Conservation (phyloP, 2,888 invertebrate genomes). For the Aspidapion aeneum region DNA sequence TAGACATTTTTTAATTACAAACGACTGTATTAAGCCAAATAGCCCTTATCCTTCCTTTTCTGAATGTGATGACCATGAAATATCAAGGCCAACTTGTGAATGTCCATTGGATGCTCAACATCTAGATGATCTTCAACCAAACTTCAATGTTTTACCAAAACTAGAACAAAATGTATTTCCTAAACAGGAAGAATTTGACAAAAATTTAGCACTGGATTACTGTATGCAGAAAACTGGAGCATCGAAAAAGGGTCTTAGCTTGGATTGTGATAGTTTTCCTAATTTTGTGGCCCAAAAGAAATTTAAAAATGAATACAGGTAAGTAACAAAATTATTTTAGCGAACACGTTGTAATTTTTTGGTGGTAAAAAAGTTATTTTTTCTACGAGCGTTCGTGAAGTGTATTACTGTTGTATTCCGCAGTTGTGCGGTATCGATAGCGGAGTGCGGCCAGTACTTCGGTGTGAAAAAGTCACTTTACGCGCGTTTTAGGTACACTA, state of each 20-base stretch:
- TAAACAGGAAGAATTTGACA: constrained; percentile 12
- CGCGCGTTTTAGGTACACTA: too few species aligned
- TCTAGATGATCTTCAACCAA: constrained; percentile 20
- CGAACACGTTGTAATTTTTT: too few species aligned
- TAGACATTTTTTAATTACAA: background rate
- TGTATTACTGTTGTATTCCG: too few species aligned
- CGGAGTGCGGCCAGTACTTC: too few species aligned
- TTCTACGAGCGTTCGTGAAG: too few species aligned
- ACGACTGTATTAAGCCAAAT: constrained; percentile 11
- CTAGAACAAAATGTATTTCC: constrained; percentile 6
- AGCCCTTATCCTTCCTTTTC: constrained; percentile 23
- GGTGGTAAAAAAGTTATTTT: too few species aligned
- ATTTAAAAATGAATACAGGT: background rate
- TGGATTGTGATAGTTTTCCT: constrained; percentile 11
- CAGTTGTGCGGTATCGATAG: too few species aligned
- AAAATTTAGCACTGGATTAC: constrained; percentile 11
- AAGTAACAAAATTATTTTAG: background rate
- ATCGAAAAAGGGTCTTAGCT: constrained; percentile 10
- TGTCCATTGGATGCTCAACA: constrained; percentile 21
- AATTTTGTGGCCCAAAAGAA: background rate
- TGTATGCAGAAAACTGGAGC: constrained; percentile 15
- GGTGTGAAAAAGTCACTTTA: too few species aligned
- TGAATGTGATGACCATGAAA: constrained; percentile 25
- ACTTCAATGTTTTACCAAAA: background rate
- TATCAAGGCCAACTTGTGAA: constrained; percentile 14